These are phyloP conservation scores for Genyomyrus donnyi DNA, from an alignment of 2,113 vertebrate genomes.

Conservation along the genomic window DNA sequence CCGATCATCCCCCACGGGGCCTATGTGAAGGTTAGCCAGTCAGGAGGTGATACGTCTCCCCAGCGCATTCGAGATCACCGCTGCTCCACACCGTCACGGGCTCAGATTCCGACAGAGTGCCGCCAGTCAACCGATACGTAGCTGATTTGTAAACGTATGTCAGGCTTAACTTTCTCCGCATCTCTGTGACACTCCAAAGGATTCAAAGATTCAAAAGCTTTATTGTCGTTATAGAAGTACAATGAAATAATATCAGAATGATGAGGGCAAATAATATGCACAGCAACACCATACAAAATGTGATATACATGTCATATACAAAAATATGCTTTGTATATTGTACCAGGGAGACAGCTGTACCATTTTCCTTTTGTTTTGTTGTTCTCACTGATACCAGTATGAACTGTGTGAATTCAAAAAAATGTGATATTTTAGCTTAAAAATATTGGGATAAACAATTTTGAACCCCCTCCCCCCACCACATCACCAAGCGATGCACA, in stretches of 20 bases:
- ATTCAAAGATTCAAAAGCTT: neutral
- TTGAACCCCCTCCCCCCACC: no score
- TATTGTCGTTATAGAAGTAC: neutral
- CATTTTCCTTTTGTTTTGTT: neutral
- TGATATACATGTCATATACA: neutral
- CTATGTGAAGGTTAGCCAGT: conserved; percentile 35
- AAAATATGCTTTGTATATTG: neutral
- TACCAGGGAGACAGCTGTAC: neutral
- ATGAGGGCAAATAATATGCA: neutral
- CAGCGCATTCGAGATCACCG: conserved; percentile 45
- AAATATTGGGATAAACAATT: neutral
- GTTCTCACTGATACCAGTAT: neutral
- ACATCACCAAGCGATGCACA: no score
- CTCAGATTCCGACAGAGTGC: conserved; percentile 43
- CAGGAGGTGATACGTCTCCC: conserved; percentile 41
- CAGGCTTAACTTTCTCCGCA: neutral
- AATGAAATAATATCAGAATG: neutral
- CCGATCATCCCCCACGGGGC: conserved; percentile 24
- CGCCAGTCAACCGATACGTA: neutral
- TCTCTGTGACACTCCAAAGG: neutral
- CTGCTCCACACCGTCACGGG: conserved; percentile 41
- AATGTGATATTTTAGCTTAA: neutral
- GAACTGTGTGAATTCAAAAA: neutral
- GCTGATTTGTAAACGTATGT: neutral
- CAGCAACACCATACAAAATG: neutral